Conservation (phyloP, 2,797 vertebrate species). For the Todus mexicanus region DNA sequence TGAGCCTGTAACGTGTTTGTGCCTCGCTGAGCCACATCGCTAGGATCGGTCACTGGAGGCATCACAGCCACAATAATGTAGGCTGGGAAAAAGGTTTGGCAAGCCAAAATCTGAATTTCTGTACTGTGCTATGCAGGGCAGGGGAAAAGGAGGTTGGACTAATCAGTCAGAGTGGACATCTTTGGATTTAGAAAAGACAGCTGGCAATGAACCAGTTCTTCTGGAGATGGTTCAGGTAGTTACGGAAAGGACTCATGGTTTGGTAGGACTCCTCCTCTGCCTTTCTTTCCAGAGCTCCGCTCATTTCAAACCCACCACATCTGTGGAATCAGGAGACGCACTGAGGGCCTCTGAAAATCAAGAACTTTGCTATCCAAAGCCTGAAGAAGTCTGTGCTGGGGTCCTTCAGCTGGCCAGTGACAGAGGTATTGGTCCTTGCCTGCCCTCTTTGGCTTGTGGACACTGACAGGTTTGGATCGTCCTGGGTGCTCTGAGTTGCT, state of each 20-base stretch:
- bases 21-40: not conserved
- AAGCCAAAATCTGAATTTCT: not conserved
- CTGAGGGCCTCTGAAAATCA: not conserved
- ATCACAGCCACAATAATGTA: not conserved
- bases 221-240: not conserved
- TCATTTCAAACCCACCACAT: not conserved
- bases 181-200: not conserved
- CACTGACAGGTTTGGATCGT: not conserved
- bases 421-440: not conserved
- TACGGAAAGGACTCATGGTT: not conserved
- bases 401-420: not conserved
- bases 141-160: not conserved
- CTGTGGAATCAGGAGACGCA: not conserved
- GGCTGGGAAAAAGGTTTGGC: not conserved
- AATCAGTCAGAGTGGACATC: not conserved
- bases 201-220: not conserved
- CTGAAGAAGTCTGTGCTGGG: not conserved
- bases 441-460: not conserved
- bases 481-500: not conserved
- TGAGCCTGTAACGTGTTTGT: accelerated
- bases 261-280: not conserved
- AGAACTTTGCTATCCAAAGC: not conserved
- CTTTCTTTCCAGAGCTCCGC: not conserved
- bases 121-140: not conserved
- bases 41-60: not conserved